Conservation (phyloP, 2,888 invertebrate species). For the Rhaphigaster nebulosa region DNA sequence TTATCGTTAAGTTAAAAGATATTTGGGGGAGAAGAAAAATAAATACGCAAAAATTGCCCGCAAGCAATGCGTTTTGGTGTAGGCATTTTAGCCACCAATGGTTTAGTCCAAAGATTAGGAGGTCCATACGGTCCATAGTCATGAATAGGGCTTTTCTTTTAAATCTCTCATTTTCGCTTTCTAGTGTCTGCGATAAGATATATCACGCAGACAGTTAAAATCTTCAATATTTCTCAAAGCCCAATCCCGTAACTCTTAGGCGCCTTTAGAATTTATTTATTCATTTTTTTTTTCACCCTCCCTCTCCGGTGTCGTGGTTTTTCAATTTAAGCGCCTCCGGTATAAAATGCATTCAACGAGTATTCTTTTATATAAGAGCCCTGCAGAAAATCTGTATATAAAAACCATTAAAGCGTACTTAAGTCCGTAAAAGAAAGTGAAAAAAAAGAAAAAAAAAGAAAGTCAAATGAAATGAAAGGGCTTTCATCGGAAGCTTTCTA, state of each 20-base stretch:
- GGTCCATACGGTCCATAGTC: neutral
- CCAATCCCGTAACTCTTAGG: neutral
- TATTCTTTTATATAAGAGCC: neutral
- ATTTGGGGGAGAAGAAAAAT: neutral
- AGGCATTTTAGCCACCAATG: neutral
- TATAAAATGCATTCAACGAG: neutral
- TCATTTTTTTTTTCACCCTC: neutral
- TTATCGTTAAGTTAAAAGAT: too few species aligned
- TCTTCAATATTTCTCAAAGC: neutral
- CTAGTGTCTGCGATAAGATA: neutral
- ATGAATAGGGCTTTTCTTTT: neutral
- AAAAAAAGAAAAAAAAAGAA: too few species aligned
- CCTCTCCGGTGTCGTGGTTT: neutral
- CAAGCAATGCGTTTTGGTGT: neutral
- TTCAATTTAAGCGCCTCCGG: neutral
- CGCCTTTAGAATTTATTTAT: neutral
- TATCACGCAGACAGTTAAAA: neutral
- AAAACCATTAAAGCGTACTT: conserved; percentile 30
- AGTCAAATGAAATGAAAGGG: conserved; percentile 17
- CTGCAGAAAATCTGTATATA: neutral
- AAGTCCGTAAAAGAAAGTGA: neutral
- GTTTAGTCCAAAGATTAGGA: neutral
- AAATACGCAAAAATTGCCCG: too few species aligned
- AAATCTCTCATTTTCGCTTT: neutral
- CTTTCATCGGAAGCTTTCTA: neutral